phyloP scores from a whole-genome alignment of 2,113 vertebrate species.

The Myotis lucifugus region DNA sequence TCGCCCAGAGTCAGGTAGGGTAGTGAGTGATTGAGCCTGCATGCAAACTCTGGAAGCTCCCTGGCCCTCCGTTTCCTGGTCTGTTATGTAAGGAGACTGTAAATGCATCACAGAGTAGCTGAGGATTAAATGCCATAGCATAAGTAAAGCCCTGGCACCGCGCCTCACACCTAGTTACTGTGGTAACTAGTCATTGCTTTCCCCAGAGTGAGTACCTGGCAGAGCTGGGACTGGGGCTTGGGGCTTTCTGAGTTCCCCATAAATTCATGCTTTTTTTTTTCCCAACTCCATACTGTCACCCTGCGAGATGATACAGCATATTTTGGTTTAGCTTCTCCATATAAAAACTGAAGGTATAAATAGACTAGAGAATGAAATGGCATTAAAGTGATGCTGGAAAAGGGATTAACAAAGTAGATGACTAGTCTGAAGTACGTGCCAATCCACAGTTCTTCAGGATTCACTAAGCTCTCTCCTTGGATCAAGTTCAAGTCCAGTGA shows the following conservation, averaged over 20 bases:
- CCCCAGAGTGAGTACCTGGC: not conserved
- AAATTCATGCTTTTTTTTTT: not conserved
- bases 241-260: not conserved
- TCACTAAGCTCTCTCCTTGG: not conserved
- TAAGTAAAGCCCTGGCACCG: not conserved
- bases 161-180: not conserved
- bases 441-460: not conserved
- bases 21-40: not conserved
- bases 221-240: not conserved
- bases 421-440: not conserved
- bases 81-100: not conserved
- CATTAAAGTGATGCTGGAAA: conserved; percentile 33
- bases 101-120: not conserved
- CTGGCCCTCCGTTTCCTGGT: not conserved
- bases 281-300: not conserved
- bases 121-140: not conserved
- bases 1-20: not conserved
- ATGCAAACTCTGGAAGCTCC: not conserved
- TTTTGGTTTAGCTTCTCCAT: not conserved
- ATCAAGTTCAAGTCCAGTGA: conserved; percentile 26
- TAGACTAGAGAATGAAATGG: not conserved
- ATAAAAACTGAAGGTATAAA: conserved; percentile 18
- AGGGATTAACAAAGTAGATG: conserved; percentile 1
- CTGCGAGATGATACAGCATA: not conserved
- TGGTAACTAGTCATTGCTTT: not conserved